Conservation (phyloP, 2,113 vertebrate genomes). For the Anolis carolinensis region DNA sequence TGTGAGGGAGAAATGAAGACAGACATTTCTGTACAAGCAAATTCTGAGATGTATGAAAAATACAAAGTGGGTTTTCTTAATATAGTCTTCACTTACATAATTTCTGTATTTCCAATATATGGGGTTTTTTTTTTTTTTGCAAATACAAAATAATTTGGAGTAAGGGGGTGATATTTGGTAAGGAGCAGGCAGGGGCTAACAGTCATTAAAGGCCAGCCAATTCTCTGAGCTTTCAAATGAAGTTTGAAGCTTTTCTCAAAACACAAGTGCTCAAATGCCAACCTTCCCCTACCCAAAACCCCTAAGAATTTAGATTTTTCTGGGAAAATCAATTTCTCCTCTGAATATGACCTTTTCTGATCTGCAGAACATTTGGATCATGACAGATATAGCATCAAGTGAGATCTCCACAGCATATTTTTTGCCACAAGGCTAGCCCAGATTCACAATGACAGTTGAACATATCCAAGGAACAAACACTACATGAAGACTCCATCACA, state of each 20-base stretch:
- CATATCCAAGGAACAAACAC: background rate
- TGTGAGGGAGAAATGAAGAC: background rate
- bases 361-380: background rate
- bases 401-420: too few relatives aligned
- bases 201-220: background rate
- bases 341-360: too few relatives aligned
- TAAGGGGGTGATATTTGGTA: background rate
- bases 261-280: background rate
- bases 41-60: background rate
- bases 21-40: background rate
- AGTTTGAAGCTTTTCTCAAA: background rate
- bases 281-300: background rate
- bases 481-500: background rate
- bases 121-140: too few relatives aligned
- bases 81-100: background rate
- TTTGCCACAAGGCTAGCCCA: background rate
- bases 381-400: background rate
- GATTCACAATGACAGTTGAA: background rate
- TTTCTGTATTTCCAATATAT: background rate
- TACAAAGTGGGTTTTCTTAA: background rate
- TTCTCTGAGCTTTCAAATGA: background rate
- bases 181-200: too few relatives aligned
- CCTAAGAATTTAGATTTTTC: too few relatives aligned
- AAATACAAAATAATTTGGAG: background rate
- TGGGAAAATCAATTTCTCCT: too few relatives aligned